A percentile compares a stretch with the other conserved stretches of the same genome.
Evolutionary conservation across 1,140 invertebrate genomes (phyloP).

Genomic region (Leptopilina clavipes): DNA sequence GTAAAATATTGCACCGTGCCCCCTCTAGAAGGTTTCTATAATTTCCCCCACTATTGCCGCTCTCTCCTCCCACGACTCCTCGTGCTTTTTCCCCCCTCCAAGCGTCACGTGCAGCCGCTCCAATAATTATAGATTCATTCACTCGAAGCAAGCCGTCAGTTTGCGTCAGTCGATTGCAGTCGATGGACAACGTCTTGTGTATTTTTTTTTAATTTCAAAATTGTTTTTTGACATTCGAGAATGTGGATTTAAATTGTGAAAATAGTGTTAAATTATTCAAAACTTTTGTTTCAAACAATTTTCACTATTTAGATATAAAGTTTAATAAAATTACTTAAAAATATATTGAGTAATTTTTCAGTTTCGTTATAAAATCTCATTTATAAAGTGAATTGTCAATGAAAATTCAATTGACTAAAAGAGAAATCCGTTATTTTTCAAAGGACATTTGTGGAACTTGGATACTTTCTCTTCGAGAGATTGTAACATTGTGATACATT

Average conservation of each 20-base stretch:
- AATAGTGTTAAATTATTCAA: slow-evolving; percentile 9
- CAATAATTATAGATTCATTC: slow-evolving; percentile 66
- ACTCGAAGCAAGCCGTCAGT: slow-evolving; percentile 52
- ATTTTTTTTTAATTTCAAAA: slow-evolving; percentile 34
- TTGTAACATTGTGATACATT: slow-evolving; percentile 19
- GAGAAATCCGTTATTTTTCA: neutral
- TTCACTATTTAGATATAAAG: neutral
- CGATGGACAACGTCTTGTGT: slow-evolving; percentile 42
- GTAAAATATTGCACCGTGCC: neutral
- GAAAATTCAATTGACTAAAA: slow-evolving; percentile 14
- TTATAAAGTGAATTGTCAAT: neutral
- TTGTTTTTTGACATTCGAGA: slow-evolving; percentile 36
- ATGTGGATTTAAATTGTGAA: slow-evolving; percentile 10
- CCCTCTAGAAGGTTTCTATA: slow-evolving; percentile 41
- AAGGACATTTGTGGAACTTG: slow-evolving; percentile 25
- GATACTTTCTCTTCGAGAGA: slow-evolving; percentile 14
- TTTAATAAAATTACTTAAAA: too few species aligned
- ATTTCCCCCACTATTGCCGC: slow-evolving; percentile 46
- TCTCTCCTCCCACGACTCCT: slow-evolving; percentile 21
- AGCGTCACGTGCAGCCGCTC: slow-evolving; percentile 37
- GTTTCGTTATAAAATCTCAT: neutral
- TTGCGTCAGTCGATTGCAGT: slow-evolving; percentile 37
- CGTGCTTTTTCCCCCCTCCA: slow-evolving; percentile 37
- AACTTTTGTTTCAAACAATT: neutral
- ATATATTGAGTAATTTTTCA: neutral